Evolutionary conservation across 2,113 vertebrate genomes (phyloP), one percentile per base, ranked within the genome.

Genomic region (Phalacrocorax aristotelis): DNA sequence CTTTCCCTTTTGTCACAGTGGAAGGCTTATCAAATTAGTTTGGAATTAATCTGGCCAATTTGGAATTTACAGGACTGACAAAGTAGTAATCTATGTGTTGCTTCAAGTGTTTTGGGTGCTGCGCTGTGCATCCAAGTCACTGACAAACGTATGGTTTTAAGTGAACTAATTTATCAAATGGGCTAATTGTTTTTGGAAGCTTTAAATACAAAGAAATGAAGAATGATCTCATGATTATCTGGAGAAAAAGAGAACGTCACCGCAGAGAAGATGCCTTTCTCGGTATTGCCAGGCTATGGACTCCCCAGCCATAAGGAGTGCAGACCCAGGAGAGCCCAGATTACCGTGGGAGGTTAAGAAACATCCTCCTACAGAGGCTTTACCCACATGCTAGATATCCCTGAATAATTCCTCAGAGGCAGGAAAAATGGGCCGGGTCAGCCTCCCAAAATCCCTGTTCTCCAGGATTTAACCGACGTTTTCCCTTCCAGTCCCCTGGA

Each of bases 151-250:
- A 61, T 2, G 1, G 14, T 82, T 92, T 82, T 89, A 87, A 82
- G 55, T 3, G 5, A 95, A 60, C 40, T 90, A 68, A 84, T 95
- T 91, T 71, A 75, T 91, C 77, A 95, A 79, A 44, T 2, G 20
- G 70, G 54, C 46, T 95, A 72, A 95, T 95, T 86, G 61, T 89
- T 96, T 95, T 91, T 64, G 46, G 72, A 87, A 57, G 70, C 49
- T 74, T 82, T 81, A 61, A 90, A 68, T 65, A 81, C 68, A 66
- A 79, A 54, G 82, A 87, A 61, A 86, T 87, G 66, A 91, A 80
- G 84, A 87, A 88, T 54, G 10, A 58, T 62, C 69, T 61, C 7
- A 4, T 75, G 77, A 90, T 82, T 95, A 94, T n/a, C 48, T 58
- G 27, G 46, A 32, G 66, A 76, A 70, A 70, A 52, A 70, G 15